Evolutionary conservation across 2,797 vertebrate genomes (phyloP).

Genomic region (Liasis olivaceus): DNA sequence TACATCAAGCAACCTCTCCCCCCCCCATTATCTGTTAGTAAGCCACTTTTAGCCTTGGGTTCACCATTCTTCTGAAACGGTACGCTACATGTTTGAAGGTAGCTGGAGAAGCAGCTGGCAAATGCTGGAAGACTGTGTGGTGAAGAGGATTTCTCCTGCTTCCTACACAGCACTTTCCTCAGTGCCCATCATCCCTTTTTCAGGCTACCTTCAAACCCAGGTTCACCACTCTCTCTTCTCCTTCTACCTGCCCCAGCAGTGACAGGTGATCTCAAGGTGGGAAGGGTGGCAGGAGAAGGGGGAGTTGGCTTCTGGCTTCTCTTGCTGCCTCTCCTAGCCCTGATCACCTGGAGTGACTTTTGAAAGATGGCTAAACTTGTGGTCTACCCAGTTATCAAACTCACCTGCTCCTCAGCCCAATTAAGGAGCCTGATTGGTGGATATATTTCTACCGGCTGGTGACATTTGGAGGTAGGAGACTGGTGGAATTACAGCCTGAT

Average conservation of each 20-base stretch:
- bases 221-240: background rate
- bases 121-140: background rate
- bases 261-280: background rate
- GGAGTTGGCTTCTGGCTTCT: background rate
- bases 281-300: background rate
- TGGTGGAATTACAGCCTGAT: background rate
- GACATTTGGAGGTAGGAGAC: background rate
- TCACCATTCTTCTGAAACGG: background rate
- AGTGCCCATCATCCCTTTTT: background rate
- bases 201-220: background rate
- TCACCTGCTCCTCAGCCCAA: background rate
- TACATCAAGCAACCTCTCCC: background rate
- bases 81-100: background rate
- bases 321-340: background rate
- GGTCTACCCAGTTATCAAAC: background rate
- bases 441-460: background rate
- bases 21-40: background rate
- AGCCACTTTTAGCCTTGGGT: background rate
- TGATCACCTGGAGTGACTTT: background rate
- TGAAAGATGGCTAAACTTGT: background rate
- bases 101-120: background rate
- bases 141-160: background rate
- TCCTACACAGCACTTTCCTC: background rate
- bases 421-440: background rate
- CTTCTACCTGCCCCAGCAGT: background rate